A percentile compares a stretch with the other conserved stretches of the same genome.
These are phyloP conservation scores for Dysidea cf. avara DNA, from an alignment of 37 sponge, comb jelly and placozoan species.

Conservation along the genomic window DNA sequence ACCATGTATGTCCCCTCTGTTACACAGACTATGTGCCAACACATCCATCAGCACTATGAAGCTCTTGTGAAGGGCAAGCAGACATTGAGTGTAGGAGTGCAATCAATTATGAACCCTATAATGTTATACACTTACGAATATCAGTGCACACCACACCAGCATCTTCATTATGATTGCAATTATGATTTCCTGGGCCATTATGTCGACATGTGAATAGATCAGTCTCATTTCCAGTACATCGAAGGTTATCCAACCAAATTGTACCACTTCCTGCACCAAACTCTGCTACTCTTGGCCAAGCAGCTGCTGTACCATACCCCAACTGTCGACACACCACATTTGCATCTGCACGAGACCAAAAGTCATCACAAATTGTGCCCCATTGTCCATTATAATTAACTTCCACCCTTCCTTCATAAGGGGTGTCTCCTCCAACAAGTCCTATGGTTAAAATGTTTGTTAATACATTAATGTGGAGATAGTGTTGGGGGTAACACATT, in stretches of 20 bases:
- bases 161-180: conserved; percentile 17
- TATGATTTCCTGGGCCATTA: not conserved
- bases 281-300: not conserved
- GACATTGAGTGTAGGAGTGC: no score
- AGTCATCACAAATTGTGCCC: conserved; percentile 34
- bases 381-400: conserved; percentile 20
- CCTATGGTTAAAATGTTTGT: no score
- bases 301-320: conserved; percentile 6
- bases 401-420: conserved; percentile 9
- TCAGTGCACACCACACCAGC: conserved; percentile 33
- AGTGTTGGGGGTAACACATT: no score
- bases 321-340: conserved; percentile 5
- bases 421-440: conserved; percentile 8
- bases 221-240: conserved; percentile 8
- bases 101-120: no score
- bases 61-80: no score
- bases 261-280: conserved; percentile 9
- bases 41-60: no score
- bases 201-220: not conserved
- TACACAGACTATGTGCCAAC: no score
- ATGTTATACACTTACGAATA: no score
- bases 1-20: no score
- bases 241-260: not conserved
- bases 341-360: not conserved
- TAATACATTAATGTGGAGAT: no score